phyloP scores from a whole-genome alignment of 2,888 invertebrate genomes.

The Heliconius cydno region DNA sequence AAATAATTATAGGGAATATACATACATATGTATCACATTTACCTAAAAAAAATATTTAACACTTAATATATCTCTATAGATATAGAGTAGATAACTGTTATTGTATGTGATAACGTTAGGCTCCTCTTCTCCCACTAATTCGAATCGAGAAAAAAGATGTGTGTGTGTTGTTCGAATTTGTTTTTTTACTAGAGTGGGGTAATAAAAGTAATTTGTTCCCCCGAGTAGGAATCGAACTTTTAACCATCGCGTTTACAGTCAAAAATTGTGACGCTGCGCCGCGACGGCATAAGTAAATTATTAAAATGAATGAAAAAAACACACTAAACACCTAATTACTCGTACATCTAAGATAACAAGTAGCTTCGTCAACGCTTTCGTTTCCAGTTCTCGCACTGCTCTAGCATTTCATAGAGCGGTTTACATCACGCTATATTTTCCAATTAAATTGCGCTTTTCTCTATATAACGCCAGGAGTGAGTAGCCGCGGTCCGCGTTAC shows the following conservation, averaged over 20 bases:
- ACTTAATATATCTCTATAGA: neutral
- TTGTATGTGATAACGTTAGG: neutral
- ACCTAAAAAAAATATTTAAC: neutral
- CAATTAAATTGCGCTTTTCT: conserved; percentile 33
- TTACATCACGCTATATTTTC: conserved; percentile 36
- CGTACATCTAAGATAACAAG: neutral
- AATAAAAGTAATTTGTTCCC: too few relatives aligned
- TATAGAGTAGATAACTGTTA: neutral
- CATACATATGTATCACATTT: too few relatives aligned
- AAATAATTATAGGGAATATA: too few relatives aligned
- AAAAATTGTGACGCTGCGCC: too few relatives aligned
- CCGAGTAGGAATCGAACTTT: too few relatives aligned
- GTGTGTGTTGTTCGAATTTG: too few relatives aligned
- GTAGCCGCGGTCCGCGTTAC: neutral
- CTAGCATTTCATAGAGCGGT: conserved; percentile 20
- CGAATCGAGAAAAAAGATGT: too few relatives aligned
- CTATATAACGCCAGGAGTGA: conserved; percentile 8
- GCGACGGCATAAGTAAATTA: neutral
- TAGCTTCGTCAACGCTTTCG: conserved; percentile 37
- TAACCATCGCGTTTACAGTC: too few relatives aligned
- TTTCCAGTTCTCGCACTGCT: conserved; percentile 28
- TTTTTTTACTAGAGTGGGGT: too few relatives aligned
- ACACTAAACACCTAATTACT: neutral
- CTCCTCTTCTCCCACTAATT: too few relatives aligned
- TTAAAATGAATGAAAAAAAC: neutral